Evolutionary conservation across 2,797 vertebrate species (phyloP).

Genomic region (Phrynocephalus vlangalii): DNA sequence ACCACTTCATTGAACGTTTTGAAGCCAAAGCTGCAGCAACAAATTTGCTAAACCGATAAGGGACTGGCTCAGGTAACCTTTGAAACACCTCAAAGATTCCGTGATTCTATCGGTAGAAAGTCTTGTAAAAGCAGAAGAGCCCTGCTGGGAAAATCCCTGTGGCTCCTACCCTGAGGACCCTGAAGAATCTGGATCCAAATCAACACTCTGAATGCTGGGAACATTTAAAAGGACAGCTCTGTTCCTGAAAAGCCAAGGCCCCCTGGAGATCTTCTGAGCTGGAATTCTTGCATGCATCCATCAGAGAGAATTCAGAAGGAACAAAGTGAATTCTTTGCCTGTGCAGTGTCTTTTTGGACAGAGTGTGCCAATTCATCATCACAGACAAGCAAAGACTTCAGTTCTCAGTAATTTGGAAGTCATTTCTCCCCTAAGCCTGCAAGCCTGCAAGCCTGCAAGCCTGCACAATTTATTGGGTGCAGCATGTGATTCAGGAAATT

Average conservation of each 20-base stretch:
- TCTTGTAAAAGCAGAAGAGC: neutral
- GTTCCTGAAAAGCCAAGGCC: neutral
- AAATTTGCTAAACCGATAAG: neutral
- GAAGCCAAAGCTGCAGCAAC: neutral
- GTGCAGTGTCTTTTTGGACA: constrained; percentile 3
- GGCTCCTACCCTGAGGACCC: neutral
- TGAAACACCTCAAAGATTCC: neutral
- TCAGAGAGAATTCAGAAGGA: neutral
- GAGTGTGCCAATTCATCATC: constrained; percentile 1
- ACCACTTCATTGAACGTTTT: neutral
- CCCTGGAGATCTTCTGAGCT: constrained; percentile 13
- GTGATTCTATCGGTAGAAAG: neutral
- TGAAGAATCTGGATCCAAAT: neutral
- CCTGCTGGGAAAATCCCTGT: neutral
- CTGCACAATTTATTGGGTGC: neutral
- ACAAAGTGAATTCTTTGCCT: constrained; percentile 9
- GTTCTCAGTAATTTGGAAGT: constrained; percentile 12
- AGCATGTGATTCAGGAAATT: neutral
- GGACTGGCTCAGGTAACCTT: neutral
- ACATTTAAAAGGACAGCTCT: neutral
- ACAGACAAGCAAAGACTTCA: constrained; percentile 3
- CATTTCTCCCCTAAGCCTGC: neutral
- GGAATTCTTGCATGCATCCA: constrained; percentile 13
- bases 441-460: neutral
- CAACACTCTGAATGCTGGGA: constrained; percentile 3